Evolutionary conservation across 1,140 invertebrate species (phyloP), one percentile per base, ranked within the genome.

Genomic region (Pseudomyrmex cubaensis): DNA sequence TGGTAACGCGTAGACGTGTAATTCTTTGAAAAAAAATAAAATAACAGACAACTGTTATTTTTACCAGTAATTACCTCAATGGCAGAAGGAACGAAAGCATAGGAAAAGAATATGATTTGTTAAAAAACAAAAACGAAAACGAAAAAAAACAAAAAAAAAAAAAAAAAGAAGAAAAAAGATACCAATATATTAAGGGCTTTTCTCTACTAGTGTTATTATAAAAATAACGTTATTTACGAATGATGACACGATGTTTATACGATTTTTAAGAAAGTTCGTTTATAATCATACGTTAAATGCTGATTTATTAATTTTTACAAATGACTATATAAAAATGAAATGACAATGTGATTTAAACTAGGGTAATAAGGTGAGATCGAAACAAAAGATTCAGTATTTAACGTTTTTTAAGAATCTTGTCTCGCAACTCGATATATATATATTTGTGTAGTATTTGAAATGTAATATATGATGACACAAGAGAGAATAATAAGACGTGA

Each of bases 321-420:
- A 48, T 61, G 35, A 73, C 35, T 59, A 17, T 44, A 35, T 44
- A 17, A 54, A 54, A 72, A 72, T 22, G 20, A 70, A 72, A 56
- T 72, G 9, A 70, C 50, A 13, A 76, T 63, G 44, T 64, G 48
- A 20, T 54, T 76, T 44, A 62, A 62, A 48, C 8, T 64, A 44
- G 61, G 20, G 20, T 64, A 46, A 76, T 35, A 52, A 63, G 22
- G 22, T 76, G 35, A 35, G 61, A 52, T 76, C n/a, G 59, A 35
- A 62, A 35, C 50, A 22, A 76, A 76, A 5, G 62, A 62, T 76
- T 63, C 73, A 76, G 73, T 76, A 76, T 76, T 76, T 57, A 76
- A 52, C 56, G 8, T 52, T 76, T 76, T 63, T 63, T 22, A 35
- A 13, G 50, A 62, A 13, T 2, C 9, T 75, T 35, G n/a, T 59